Evolutionary conservation across 2,888 invertebrate genomes (phyloP).

Genomic region (Hypselothyrea guttata): DNA sequence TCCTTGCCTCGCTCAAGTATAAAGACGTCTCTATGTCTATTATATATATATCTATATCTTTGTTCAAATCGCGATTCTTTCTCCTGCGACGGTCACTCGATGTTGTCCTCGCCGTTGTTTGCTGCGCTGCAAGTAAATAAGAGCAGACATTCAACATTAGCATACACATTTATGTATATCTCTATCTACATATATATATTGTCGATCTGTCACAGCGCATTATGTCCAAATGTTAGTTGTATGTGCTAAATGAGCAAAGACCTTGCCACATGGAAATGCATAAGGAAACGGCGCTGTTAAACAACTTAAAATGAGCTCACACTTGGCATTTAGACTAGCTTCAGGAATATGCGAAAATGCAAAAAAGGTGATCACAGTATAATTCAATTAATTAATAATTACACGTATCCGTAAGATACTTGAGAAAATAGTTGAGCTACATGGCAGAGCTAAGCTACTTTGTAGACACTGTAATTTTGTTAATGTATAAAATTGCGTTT

Average conservation of each 20-base stretch:
- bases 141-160: constrained; percentile 27
- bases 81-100: constrained; percentile 42
- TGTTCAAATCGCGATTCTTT: constrained; percentile 68
- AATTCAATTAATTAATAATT: too few species aligned
- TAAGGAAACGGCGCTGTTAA: constrained; percentile 31
- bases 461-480: too few species aligned
- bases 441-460: too few species aligned
- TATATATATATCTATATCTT: constrained; percentile 28
- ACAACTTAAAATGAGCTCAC: neutral
- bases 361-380: too few species aligned
- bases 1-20: constrained; percentile 43
- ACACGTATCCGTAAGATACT: too few species aligned
- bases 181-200: constrained; percentile 12
- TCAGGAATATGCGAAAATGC: too few species aligned
- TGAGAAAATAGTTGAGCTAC: too few species aligned
- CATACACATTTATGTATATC: constrained; percentile 2
- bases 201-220: constrained; percentile 14
- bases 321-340: too few species aligned
- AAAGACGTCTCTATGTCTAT: constrained; percentile 19
- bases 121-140: constrained; percentile 37
- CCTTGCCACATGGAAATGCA: constrained; percentile 26
- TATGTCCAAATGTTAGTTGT: constrained; percentile 12
- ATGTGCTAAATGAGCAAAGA: constrained; percentile 27
- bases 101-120: constrained; percentile 24
- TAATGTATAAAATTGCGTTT: too few species aligned